Base-by-base conservation (phyloP, 2,113 vertebrate genomes). In the Embiotoca jacksoni region DNA sequence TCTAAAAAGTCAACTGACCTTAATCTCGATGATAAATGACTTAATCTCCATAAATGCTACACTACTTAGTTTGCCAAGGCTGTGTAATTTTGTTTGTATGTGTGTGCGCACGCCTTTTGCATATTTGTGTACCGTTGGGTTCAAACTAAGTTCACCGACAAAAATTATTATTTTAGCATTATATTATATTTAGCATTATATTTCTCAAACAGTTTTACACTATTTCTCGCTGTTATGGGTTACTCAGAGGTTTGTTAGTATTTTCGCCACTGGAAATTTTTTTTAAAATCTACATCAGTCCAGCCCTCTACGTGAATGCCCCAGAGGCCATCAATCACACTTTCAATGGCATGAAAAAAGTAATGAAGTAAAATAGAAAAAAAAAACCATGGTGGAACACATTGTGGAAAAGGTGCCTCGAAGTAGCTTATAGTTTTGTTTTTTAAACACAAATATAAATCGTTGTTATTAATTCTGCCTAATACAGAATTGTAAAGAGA, bases 101-200 rank as follows among this genome's bases (percentile, higher is more conserved):
- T 57, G 33, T 36, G 15, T 52, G 9, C 36, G 8, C 32, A 54
- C 37, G 58, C 56, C 64, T 6, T 35, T 31, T 36, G 62, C 39
- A 30, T 46, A 16, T 75, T 54, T 54, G 65, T 69, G 55, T 62
- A n/a, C 8, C 30, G 53, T 35, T 3, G 16, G 47, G 81, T 87
- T 87, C 85, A 84, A 59, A 60, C n/a, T 30, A n/a, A 87, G 85
- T 84, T 74, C 65, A 78, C 60, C 2, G 37, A 36, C 16, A 23
- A 54, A 77, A 74, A 64, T 23, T 39, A 47, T 66, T 71, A 52
- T 60, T 69, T 77, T 49, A 74, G 66, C 60, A 56, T 55, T 44
- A 59, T 52, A 16, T 52, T 57, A 11, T 70, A 53, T 59, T 23
- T 23, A 39, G 71, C 55, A 37, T 33, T 4, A 52, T 60, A 23